phyloP scores from a whole-genome alignment of 2,113 vertebrate genomes.

The Neomonachus schauinslandi region DNA sequence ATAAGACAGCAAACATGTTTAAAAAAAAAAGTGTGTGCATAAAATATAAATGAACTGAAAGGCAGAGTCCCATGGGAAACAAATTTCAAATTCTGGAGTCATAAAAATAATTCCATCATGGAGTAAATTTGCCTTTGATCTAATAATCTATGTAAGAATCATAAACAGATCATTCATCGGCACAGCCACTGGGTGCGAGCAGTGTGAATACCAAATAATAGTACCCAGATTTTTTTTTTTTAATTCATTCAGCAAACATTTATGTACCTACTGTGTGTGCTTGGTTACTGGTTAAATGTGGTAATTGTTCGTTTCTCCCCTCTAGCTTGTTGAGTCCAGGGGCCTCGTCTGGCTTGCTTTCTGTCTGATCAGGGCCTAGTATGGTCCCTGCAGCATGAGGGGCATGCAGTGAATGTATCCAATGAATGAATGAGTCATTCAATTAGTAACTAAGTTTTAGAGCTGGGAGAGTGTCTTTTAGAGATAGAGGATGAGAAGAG shows the following conservation, averaged over 20 bases:
- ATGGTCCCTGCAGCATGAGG: background rate
- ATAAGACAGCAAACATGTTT: background rate
- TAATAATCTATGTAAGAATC: background rate
- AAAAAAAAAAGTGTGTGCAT: background rate
- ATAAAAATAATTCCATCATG: background rate
- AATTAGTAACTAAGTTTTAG: background rate
- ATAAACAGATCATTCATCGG: background rate
- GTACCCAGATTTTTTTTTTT: background rate
- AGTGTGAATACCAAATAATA: background rate
- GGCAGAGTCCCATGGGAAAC: background rate
- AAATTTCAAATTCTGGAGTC: background rate
- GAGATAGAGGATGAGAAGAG: background rate
- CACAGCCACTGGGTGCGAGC: background rate
- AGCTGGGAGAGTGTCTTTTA: background rate
- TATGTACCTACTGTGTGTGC: background rate
- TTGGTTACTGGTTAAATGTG: background rate
- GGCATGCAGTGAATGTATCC: no score
- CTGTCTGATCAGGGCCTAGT: background rate
- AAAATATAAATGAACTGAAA: slow-evolving; percentile 18
- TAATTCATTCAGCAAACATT: background rate
- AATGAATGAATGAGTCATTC: background rate
- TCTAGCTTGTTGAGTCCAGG: background rate
- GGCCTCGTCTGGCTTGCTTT: background rate
- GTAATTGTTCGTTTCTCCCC: background rate
- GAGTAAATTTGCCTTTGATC: slow-evolving; percentile 26